These are phyloP conservation scores for Thaumatotibia leucotreta DNA, from an alignment of 1,140 invertebrate genomes.

Conservation along the genomic window DNA sequence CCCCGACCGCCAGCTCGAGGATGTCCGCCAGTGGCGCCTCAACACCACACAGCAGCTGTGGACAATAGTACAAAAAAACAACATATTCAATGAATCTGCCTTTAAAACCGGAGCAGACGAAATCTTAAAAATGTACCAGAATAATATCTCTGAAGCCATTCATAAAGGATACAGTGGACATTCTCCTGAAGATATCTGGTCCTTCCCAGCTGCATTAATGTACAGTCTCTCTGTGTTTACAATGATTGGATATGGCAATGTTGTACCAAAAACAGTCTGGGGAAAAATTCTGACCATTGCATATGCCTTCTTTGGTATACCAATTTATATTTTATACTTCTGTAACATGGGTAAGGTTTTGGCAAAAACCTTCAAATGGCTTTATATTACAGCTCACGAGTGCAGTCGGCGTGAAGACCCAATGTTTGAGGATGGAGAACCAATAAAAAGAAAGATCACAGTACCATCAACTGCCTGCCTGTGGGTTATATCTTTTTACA, in stretches of 20 bases:
- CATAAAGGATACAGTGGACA: constrained; percentile 88
- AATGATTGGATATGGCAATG: constrained; percentile 97
- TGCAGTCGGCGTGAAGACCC: constrained; percentile 78
- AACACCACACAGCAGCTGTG: constrained; percentile 82
- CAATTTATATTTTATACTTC: constrained; percentile 93
- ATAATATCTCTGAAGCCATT: constrained; percentile 82
- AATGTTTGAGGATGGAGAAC: constrained; percentile 68
- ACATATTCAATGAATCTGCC: constrained; percentile 85
- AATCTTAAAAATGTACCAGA: constrained; percentile 84
- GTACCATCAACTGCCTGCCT: constrained; percentile 95
- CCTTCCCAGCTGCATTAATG: constrained; percentile 91
- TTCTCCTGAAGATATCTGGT: constrained; percentile 85
- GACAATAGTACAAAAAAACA: constrained; percentile 83
- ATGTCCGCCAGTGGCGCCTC: constrained; percentile 72
- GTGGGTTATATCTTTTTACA: constrained; percentile 95
- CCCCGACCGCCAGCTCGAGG: constrained; percentile 76
- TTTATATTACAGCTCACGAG: constrained; percentile 87
- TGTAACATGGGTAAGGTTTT: constrained; percentile 92
- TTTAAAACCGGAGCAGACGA: constrained; percentile 83
- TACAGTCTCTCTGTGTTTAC: constrained; percentile 92
- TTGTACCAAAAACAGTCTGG: constrained; percentile 92
- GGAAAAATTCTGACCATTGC: constrained; percentile 95
- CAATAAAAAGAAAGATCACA: constrained; percentile 81
- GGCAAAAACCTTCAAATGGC: constrained; percentile 86
- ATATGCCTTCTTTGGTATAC: constrained; percentile 97